Percentiles rank a stretch among this genome's conserved stretches.
These are phyloP conservation scores for Steinernema scapterisci DNA, from an alignment of 2,888 invertebrate genomes.

Conservation along the genomic window DNA sequence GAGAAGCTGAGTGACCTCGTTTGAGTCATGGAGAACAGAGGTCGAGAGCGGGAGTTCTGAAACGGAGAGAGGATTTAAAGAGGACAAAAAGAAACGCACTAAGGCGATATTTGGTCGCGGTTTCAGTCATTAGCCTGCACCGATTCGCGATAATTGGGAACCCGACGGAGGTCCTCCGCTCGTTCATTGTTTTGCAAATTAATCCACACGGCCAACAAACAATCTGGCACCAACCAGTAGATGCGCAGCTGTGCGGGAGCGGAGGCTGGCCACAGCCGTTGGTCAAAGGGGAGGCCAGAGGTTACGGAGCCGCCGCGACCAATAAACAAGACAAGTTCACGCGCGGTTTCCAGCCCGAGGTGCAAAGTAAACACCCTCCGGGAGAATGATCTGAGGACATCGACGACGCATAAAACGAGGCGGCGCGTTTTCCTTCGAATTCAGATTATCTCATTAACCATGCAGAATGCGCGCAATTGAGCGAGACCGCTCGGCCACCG, in stretches of 20 bases:
- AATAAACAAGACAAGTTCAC: neutral
- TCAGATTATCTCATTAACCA: constrained; percentile 31
- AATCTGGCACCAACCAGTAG: constrained; percentile 14
- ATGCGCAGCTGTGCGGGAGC: neutral
- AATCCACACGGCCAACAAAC: constrained; percentile 21
- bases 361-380: neutral
- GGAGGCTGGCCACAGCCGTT: neutral
- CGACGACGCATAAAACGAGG: neutral
- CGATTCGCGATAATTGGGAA: constrained; percentile 9
- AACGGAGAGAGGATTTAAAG: neutral
- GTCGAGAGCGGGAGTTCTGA: neutral
- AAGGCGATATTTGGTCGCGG: too few species aligned
- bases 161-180: neutral
- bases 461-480: constrained; percentile 17
- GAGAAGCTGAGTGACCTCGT: constrained; percentile 1
- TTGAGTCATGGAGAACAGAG: neutral
- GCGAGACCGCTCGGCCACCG: constrained; percentile 5
- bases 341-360: neutral
- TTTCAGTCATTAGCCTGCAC: constrained; percentile 23
- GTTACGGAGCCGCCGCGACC: too few species aligned
- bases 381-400: neutral
- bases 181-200: constrained; percentile 27
- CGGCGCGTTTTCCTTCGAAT: neutral
- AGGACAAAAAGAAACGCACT: too few species aligned
- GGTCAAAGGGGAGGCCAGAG: too few species aligned